A percentile compares a stretch with the other conserved stretches of the same genome.
Evolutionary conservation across 1,140 invertebrate species (phyloP).

Genomic region (Maniola jurtina): DNA sequence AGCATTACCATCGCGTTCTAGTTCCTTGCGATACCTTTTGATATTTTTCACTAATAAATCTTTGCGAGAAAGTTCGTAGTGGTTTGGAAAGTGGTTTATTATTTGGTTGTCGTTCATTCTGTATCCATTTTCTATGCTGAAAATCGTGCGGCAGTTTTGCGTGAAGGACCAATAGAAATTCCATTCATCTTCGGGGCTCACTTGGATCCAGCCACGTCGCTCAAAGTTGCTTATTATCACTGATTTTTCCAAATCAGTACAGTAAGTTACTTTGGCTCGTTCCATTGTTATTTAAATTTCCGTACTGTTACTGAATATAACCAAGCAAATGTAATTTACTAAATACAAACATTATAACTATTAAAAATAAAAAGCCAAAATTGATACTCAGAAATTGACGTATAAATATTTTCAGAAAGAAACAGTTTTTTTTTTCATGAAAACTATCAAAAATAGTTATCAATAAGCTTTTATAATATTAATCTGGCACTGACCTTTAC

Average conservation of each 20-base stretch:
- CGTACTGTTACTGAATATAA: too few species aligned
- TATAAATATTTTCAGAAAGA: neutral
- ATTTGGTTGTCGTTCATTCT: slow-evolving; percentile 94
- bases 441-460: too few species aligned
- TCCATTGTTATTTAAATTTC: slow-evolving; percentile 18
- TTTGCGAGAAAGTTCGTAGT: slow-evolving; percentile 96
- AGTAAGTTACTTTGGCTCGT: slow-evolving; percentile 82
- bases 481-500: too few species aligned
- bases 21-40: slow-evolving; percentile 94
- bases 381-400: neutral
- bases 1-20: slow-evolving; percentile 93
- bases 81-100: slow-evolving; percentile 96
- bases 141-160: slow-evolving; percentile 92
- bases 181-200: slow-evolving; percentile 96
- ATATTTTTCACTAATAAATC: slow-evolving; percentile 98
- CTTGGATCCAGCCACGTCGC: slow-evolving; percentile 94
- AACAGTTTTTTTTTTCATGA: too few species aligned
- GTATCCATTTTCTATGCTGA: slow-evolving; percentile 95
- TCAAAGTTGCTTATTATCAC: slow-evolving; percentile 96
- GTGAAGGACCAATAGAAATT: slow-evolving; percentile 98
- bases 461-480: too few species aligned
- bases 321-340: neutral
- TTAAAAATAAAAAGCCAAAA: slow-evolving; percentile 2
- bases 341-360: neutral
- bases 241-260: slow-evolving; percentile 96